Evolutionary conservation across 2,797 vertebrate genomes (phyloP), one percentile per base, ranked within the genome.

Genomic region (Neostethus bicornis): DNA sequence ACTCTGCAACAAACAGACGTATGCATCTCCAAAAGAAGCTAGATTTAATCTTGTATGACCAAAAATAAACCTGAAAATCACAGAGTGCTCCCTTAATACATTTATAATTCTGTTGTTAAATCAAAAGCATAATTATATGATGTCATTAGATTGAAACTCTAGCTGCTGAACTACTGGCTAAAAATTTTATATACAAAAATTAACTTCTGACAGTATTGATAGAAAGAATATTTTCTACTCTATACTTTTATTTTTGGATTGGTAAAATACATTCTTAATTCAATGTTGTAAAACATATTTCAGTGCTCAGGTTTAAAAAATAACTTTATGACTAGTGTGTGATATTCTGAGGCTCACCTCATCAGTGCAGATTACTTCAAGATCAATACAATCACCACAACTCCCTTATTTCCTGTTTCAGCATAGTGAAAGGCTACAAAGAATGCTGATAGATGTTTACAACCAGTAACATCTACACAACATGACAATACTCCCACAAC

Each of bases 261-360:
- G 49, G 29, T 52, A 45, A 54, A 66, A 62, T 63, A 72, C 67
- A 78, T 81, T 83, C 69, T 66, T 14, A 23, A 43, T 66, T 53
- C 29, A 65, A 57, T 66, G 54, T 9, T 19, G 19, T 52, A 3
- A 37, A 45, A 51, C 37, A 51, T 45, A 19, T 12, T 74, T 82
- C 53, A 74, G 62, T 79, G 45, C 55, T 62, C 16, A 48, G 35
- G 32, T 29, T 66, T 54, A 25, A 45, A 35, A 14, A 49, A n/a
- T 21, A 60, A 68, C 29, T 16, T 16, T 41, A 14, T 13, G 1
- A 59, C 52, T 54, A 55, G 21, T 47, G 37, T 60, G 25, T 48
- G 29, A 59, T 46, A 59, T 48, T 32, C 23, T 31, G 48, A 78
- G 61, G 59, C 42, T 35, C 38, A 55, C 43, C 61, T 73, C 44